These are phyloP conservation scores for Dromaius novaehollandiae DNA, from an alignment of 2,113 vertebrate species.

Conservation along the genomic window DNA sequence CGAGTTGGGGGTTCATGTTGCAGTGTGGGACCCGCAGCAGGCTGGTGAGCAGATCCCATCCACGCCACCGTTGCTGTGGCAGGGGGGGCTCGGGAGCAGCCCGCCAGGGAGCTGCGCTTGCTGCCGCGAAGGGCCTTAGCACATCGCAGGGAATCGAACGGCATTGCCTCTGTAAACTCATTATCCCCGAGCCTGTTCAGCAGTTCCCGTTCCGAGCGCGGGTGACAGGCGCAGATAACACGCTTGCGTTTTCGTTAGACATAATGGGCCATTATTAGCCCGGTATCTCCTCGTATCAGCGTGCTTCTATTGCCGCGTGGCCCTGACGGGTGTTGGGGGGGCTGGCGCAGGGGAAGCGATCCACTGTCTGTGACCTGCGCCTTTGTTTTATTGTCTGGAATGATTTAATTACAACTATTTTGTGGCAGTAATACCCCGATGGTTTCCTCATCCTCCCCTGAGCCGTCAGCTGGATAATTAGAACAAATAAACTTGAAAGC, in stretches of 20 bases:
- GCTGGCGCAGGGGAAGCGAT: rapidly evolving
- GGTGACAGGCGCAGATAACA: background rate
- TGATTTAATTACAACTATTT: slow-evolving; percentile 15
- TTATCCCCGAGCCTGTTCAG: background rate
- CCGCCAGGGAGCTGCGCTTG: background rate
- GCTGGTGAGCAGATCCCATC: background rate
- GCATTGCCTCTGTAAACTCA: background rate
- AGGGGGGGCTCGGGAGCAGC: background rate
- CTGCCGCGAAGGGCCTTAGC: background rate
- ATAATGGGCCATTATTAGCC: background rate
- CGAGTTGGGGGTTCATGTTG: no score
- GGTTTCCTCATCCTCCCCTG: background rate
- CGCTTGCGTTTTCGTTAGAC: background rate
- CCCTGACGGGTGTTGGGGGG: background rate
- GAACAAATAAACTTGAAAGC: slow-evolving; percentile 48
- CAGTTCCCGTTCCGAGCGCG: background rate
- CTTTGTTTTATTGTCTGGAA: slow-evolving; percentile 33
- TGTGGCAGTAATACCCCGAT: background rate
- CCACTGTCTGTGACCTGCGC: background rate
- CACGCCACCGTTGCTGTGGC: rapidly evolving
- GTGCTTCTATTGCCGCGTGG: background rate
- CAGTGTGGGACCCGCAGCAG: no score
- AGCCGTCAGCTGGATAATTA: slow-evolving; percentile 31
- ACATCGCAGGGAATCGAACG: background rate
- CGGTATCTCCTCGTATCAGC: background rate